Evolutionary conservation across 2,113 vertebrate species (phyloP).

Genomic region (Candoia aspera): DNA sequence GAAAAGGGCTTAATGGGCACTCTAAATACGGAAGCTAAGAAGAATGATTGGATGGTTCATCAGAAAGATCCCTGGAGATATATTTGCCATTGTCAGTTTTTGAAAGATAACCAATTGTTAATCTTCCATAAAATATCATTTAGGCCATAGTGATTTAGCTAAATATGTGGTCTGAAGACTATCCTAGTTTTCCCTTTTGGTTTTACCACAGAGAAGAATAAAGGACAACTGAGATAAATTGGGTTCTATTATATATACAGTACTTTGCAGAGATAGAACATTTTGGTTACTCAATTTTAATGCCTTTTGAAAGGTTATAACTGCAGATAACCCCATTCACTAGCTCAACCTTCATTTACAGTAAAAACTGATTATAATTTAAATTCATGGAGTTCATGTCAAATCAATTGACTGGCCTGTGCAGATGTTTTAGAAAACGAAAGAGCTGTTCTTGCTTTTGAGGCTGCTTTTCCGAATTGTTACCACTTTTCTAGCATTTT

Average conservation of each 20-base stretch:
- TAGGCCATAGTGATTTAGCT: conserved; percentile 24
- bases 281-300: conserved; percentile 10
- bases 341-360: neutral
- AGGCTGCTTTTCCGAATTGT: neutral
- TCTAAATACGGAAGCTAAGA: conserved; percentile 1
- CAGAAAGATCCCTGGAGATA: conserved; percentile 8
- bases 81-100: conserved; percentile 6
- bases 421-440: neutral
- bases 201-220: conserved; percentile 17
- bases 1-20: conserved; percentile 5
- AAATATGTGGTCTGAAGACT: conserved; percentile 28
- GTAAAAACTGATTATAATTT: neutral
- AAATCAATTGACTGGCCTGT: neutral
- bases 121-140: conserved; percentile 36
- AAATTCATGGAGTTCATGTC: neutral
- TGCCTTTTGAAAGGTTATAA: conserved; percentile 1
- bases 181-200: conserved; percentile 14
- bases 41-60: conserved; percentile 16
- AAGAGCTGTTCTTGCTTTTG: neutral
- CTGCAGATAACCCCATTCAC: neutral
- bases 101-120: conserved; percentile 23
- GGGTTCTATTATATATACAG: conserved; percentile 16
- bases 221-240: conserved; percentile 4
- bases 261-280: neutral
- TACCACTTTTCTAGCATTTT: neutral